Evolutionary conservation across 2,797 vertebrate genomes (phyloP).

Genomic region (Malacoctenus gilli): DNA sequence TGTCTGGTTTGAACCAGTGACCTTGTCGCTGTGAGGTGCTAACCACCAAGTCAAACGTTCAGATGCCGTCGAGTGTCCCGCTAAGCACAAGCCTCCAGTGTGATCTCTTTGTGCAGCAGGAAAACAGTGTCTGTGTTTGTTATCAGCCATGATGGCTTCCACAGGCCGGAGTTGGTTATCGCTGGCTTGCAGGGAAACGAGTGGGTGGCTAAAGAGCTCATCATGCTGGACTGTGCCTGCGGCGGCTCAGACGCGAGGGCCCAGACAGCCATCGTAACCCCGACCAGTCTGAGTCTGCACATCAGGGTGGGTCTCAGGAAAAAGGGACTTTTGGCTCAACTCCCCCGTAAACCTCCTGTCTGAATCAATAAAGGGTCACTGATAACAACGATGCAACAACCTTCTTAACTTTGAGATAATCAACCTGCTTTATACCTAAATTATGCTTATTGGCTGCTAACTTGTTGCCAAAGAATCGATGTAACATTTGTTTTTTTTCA

Average conservation of each 20-base stretch:
- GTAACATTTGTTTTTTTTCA: too few species aligned
- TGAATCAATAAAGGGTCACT: constrained; percentile 10
- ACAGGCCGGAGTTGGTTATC: constrained; percentile 61
- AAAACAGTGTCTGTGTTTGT: constrained; percentile 39
- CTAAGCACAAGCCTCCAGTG: constrained; percentile 9
- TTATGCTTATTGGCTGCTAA: too few species aligned
- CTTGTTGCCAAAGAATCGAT: too few species aligned
- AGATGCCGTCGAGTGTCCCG: background rate
- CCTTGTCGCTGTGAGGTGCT: too few species aligned
- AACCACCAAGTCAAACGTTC: too few species aligned
- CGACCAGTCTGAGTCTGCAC: constrained; percentile 45
- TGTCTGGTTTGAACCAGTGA: too few species aligned
- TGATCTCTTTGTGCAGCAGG: constrained; percentile 25
- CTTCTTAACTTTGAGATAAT: too few species aligned
- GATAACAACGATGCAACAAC: constrained; percentile 3
- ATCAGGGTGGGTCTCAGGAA: constrained; percentile 55
- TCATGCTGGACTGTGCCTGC: constrained; percentile 35
- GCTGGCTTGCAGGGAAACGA: constrained; percentile 62
- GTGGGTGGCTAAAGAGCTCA: constrained; percentile 60
- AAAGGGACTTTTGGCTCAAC: constrained; percentile 10
- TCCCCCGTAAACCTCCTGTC: constrained; percentile 5
- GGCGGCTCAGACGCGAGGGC: constrained; percentile 40
- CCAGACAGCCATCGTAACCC: constrained; percentile 36
- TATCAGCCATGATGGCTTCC: constrained; percentile 49
- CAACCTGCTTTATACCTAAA: too few species aligned